A percentile compares a stretch with the other conserved stretches of the same genome.
Conservation (phyloP, 2,797 vertebrate species). For the Parotocinclus haroldoi region DNA sequence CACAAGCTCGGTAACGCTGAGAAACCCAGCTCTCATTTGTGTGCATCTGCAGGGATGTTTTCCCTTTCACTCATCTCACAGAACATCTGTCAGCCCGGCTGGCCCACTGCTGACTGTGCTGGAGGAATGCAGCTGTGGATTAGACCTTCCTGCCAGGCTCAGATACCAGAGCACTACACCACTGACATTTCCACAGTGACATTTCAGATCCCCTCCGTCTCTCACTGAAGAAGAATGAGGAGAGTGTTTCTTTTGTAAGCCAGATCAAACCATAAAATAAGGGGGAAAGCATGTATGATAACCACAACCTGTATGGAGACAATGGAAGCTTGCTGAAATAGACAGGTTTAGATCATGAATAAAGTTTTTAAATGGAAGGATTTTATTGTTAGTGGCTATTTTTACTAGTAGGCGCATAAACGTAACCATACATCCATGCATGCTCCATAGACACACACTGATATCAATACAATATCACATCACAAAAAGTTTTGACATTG, state of each 20-base stretch:
- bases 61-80: conserved; percentile 29
- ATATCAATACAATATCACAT: too few species aligned
- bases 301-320: neutral
- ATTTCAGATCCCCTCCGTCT: conserved; percentile 42
- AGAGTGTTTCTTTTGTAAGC: conserved; percentile 26
- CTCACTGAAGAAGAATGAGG: conserved; percentile 19
- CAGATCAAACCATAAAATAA: conserved; percentile 28
- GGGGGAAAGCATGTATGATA: conserved; percentile 14
- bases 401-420: too few species aligned
- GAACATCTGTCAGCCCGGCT: conserved; percentile 39
- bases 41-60: conserved; percentile 15
- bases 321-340: neutral
- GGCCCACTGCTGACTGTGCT: conserved; percentile 24
- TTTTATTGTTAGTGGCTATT: too few species aligned
- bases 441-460: too few species aligned
- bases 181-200: conserved; percentile 52
- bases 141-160: conserved; percentile 38
- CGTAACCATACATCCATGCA: too few species aligned
- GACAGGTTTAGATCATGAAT: neutral
- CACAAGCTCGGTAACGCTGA: neutral
- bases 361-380: neutral
- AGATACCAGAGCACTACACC: conserved; percentile 44
- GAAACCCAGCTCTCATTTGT: neutral
- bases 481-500: too few species aligned
- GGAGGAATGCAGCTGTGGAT: conserved; percentile 48